These are phyloP conservation scores for Bombus confusus DNA, from an alignment of 1,140 invertebrate species.

Conservation along the genomic window DNA sequence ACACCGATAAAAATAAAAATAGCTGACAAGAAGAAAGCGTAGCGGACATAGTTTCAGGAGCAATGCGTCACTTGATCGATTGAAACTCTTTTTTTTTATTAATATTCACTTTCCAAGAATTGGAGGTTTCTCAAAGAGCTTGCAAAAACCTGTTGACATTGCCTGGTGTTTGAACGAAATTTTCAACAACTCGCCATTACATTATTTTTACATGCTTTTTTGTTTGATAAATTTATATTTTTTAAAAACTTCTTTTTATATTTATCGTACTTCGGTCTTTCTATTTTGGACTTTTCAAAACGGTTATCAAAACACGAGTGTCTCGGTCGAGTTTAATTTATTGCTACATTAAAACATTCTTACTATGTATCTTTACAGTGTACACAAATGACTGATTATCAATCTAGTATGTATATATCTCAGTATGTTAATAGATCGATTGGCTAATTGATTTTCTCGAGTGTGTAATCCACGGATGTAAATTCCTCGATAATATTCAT, in stretches of 20 bases:
- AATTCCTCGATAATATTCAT: too few species aligned
- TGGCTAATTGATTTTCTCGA: not conserved
- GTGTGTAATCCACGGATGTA: not conserved
- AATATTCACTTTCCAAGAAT: not conserved
- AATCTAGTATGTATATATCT: too few species aligned
- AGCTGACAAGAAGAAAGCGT: slow-evolving; percentile 74
- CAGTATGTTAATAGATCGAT: not conserved
- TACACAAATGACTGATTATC: too few species aligned
- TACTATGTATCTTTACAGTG: not conserved
- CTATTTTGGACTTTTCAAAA: not conserved
- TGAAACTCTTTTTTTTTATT: not conserved
- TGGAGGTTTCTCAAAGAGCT: not conserved
- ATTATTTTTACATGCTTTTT: not conserved
- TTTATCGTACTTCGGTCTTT: not conserved
- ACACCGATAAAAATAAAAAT: slow-evolving; percentile 57
- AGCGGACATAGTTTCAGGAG: slow-evolving; percentile 63
- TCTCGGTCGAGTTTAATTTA: not conserved
- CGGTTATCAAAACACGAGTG: not conserved
- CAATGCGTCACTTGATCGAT: slow-evolving; percentile 60
- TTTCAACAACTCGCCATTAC: not conserved
- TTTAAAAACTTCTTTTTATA: not conserved
- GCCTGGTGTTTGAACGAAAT: not conserved
- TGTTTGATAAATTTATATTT: not conserved
- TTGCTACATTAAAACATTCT: not conserved
- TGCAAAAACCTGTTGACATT: not conserved